Conservation (phyloP, 1,140 invertebrate genomes). For the Megalopta genalis region DNA sequence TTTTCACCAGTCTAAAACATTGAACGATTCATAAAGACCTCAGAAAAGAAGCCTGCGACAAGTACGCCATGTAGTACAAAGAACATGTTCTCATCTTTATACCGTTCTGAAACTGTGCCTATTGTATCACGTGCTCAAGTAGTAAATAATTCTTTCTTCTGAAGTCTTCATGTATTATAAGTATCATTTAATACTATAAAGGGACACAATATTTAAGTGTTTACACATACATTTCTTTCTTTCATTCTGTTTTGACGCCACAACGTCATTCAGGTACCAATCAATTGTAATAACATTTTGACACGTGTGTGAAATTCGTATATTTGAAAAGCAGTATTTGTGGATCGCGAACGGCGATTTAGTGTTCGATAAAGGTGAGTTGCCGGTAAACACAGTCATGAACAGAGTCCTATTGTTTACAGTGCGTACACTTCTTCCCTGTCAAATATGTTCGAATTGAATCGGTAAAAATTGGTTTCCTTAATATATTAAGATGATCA, state of each 20-base stretch:
- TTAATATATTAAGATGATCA: slow-evolving; percentile 40
- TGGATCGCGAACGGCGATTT: slow-evolving; percentile 4
- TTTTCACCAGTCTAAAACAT: slow-evolving; percentile 45
- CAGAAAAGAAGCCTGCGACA: slow-evolving; percentile 21
- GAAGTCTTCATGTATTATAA: slow-evolving; percentile 28
- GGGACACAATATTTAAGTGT: slow-evolving; percentile 17
- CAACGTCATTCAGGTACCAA: slow-evolving; percentile 39
- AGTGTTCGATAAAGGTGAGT: slow-evolving; percentile 21
- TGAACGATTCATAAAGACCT: slow-evolving; percentile 33
- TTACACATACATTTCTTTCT: neutral
- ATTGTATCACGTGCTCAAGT: neutral
- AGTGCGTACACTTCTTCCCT: slow-evolving; percentile 40
- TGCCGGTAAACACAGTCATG: slow-evolving; percentile 12
- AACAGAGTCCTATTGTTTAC: slow-evolving; percentile 16
- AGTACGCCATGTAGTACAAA: neutral
- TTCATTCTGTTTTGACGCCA: neutral
- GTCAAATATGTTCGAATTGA: slow-evolving; percentile 29
- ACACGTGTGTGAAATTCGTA: slow-evolving; percentile 54
- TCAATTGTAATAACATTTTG: slow-evolving; percentile 47
- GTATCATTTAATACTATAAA: slow-evolving; percentile 13
- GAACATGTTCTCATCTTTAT: neutral
- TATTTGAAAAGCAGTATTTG: slow-evolving; percentile 56
- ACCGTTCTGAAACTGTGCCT: neutral
- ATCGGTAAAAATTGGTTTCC: slow-evolving; percentile 43
- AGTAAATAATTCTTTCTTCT: slow-evolving; percentile 33